Evolutionary conservation across 2,113 vertebrate genomes (phyloP), one percentile per base, ranked within the genome.

Genomic region (Bungarus multicinctus): DNA sequence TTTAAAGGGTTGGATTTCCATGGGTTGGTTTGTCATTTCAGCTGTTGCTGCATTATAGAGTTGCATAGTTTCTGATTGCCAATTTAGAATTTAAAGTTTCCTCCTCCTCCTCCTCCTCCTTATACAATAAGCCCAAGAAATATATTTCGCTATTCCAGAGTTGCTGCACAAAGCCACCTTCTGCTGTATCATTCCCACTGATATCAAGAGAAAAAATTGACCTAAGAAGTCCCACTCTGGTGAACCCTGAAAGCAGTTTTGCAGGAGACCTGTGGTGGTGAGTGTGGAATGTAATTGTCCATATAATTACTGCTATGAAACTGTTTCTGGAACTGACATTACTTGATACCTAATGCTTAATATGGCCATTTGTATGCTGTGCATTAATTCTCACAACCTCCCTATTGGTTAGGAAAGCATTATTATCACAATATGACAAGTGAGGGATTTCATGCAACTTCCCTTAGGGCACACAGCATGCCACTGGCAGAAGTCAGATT

Each of bases 331-430:
- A 58, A 91, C 93, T 96, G 94, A 94, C 93, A 94, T 92, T 95
- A 95, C 95, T 93, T 95, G 95, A 96, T 95, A 96, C 93, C 94
- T 96, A 95, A 91, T 74, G 94, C 96, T 97, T 97, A 92, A 96
- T 95, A 91, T 93, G 90, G 92, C 96, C 95, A 97, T 96, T 97
- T 96, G 96, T 94, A 92, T 0, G 14, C 91, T 27, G 89, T 74
- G 93, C 96, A 96, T 97, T 97, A 96, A 97, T 97, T 96, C 96
- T 95, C 96, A 96, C 95, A 96, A 96, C 94, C 95, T 95, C 94
- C 91, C 96, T 88, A 90, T 94, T 93, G 96, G 94, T 95, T 95
- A 95, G 91, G 94, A 93, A 96, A 97, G 94, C 92, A 95, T 96
- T 97, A 97, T 95, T 95, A 96, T 94, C 60, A 87, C 95, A 60